A percentile compares a stretch with the other conserved stretches of the same genome.
Conservation (phyloP, 2,888 invertebrate species). For the Eristalinus aeneus region DNA sequence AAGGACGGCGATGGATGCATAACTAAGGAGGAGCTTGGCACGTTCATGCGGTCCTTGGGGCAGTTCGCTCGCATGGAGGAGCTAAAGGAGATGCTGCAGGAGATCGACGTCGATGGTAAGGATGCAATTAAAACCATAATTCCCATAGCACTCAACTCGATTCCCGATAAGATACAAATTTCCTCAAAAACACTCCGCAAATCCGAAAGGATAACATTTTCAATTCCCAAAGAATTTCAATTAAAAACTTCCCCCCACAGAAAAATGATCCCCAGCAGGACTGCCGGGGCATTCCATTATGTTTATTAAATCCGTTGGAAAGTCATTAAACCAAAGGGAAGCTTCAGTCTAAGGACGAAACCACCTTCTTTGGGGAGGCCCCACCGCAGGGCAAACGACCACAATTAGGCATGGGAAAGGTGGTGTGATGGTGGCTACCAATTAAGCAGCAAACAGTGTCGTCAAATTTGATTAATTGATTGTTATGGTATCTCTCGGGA, state of each 20-base stretch:
- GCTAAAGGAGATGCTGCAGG: slow-evolving; percentile 91
- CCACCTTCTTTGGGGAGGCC: slow-evolving; percentile 8
- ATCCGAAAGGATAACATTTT: slow-evolving; percentile 41
- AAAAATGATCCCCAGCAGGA: background rate
- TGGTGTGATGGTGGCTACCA: background rate
- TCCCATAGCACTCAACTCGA: background rate
- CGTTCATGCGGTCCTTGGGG: slow-evolving; percentile 92
- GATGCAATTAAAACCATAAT: background rate
- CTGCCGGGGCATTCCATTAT: background rate
- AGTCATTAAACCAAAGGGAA: slow-evolving; percentile 14
- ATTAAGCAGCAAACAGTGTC: slow-evolving; percentile 21
- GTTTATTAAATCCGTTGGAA: slow-evolving; percentile 38
- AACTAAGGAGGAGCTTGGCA: slow-evolving; percentile 92
- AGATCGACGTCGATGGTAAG: slow-evolving; percentile 89
- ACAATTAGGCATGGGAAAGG: slow-evolving; percentile 3
- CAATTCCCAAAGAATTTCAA: slow-evolving; percentile 39
- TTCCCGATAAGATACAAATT: slow-evolving; percentile 23
- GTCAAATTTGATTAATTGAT: slow-evolving; percentile 58
- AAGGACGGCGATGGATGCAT: slow-evolving; percentile 94
- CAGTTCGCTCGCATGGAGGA: slow-evolving; percentile 94
- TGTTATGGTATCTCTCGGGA: background rate
- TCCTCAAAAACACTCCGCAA: slow-evolving; percentile 41
- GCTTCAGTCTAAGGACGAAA: background rate
- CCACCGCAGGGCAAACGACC: background rate
- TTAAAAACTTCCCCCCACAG: slow-evolving; percentile 8